Percentiles rank a stretch among this genome's conserved stretches.
Evolutionary conservation across 2,888 invertebrate genomes (phyloP).

Genomic region (Panzeria rudis): DNA sequence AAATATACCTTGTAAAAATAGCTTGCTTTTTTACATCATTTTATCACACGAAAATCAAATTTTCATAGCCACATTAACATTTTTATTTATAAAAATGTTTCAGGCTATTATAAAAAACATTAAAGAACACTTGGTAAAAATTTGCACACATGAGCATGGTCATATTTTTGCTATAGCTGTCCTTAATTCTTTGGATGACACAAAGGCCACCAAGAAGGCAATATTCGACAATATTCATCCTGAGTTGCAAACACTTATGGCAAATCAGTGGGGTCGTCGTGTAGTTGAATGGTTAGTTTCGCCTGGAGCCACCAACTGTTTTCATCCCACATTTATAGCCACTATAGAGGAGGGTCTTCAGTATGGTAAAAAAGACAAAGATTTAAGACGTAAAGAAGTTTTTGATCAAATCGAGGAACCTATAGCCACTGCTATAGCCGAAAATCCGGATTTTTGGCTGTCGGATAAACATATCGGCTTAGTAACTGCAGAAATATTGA

Average conservation of each 20-base stretch:
- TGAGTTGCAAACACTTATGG: constrained; percentile 88
- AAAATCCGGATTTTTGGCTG: constrained; percentile 88
- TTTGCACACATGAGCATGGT: constrained; percentile 94
- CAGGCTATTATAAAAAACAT: constrained; percentile 93
- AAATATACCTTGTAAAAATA: no score
- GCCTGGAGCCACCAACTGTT: constrained; percentile 91
- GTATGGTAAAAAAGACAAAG: constrained; percentile 89
- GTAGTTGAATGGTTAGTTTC: constrained; percentile 94
- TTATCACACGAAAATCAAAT: no score
- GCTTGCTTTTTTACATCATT: no score
- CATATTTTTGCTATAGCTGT: constrained; percentile 92
- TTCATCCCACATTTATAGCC: constrained; percentile 91
- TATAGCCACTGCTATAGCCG: constrained; percentile 85
- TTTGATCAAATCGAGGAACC: constrained; percentile 87
- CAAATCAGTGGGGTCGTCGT: constrained; percentile 92
- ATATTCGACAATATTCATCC: constrained; percentile 89
- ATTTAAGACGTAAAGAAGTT: constrained; percentile 88
- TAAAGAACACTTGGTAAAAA: constrained; percentile 91
- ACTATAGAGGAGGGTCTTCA: constrained; percentile 90
- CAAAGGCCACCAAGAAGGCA: constrained; percentile 93
- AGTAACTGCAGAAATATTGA: constrained; percentile 88
- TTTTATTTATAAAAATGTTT: not conserved
- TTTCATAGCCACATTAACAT: no score
- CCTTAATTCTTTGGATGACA: constrained; percentile 96
- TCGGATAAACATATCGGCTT: constrained; percentile 87